Base-by-base conservation (phyloP, 2,797 vertebrate genomes). In the Cirrhinus molitorella region DNA sequence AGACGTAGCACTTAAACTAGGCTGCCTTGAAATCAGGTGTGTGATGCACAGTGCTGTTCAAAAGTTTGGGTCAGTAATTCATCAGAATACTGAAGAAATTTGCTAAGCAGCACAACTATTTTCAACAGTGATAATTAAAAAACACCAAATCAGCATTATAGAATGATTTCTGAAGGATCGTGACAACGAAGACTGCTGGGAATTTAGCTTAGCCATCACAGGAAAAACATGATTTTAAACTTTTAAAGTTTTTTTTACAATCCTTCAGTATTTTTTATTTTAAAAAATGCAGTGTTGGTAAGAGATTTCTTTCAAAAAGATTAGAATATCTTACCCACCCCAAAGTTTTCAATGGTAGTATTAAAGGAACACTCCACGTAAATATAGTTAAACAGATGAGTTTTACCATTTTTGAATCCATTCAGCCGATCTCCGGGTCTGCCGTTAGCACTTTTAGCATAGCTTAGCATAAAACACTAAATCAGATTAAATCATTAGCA, bases 11-110 rank as follows among this genome's bases (percentile, higher is more conserved):
- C 93, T 99, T 92, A 99, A 99, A 94, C 92, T 99, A 85, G 98
- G 98, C 89, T 99, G 98, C 94, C 96, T 99, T 89, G 98, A 99
- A 92, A 99, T 99, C 90, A 96, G 98, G 98, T 95, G 94, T 70
- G 2, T 47, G 25, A 59, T 19, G 9, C 40, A 63, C 13, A 17
- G 13, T 40, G 17, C 34, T 2, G 4, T 6, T 49, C 9, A 70
- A 70, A 25, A 16, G 70, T 72, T 51, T 51, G 45, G 10, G 45
- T 34, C 25, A 40, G 19, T 40, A n/a, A 40, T 67, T 40, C 19
- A n/a, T 31, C 70, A 34, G 9, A 49, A 17, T 71, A 21, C 13
- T 68, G 16, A 70, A 70, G 37, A 70, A 70, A 70, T 8, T 5
- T 13, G 57, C 11, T 23, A 59, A 11, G 21, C n/a, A 25, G 21